These are phyloP conservation scores for Odontophorus gujanensis DNA, from an alignment of 2,113 vertebrate genomes.

Conservation along the genomic window DNA sequence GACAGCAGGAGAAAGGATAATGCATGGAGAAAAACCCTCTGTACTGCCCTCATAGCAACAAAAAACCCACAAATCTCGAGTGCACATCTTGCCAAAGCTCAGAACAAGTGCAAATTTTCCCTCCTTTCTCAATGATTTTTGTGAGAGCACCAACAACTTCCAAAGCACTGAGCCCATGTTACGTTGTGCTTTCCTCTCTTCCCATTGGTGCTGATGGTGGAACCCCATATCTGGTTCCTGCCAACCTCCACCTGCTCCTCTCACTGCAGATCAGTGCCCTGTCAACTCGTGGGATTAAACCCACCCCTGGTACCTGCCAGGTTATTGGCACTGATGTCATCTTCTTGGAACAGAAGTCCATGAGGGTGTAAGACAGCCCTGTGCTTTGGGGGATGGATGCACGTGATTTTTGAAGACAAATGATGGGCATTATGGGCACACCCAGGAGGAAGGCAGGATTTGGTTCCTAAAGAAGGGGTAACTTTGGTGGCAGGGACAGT, in stretches of 20 bases:
- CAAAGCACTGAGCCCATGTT: neutral
- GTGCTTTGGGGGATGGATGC: constrained; percentile 63
- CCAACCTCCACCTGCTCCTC: constrained; percentile 33
- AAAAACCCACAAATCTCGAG: neutral
- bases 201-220: constrained; percentile 40
- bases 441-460: neutral
- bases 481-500: neutral
- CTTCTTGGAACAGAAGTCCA: constrained; percentile 65
- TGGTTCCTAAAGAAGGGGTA: neutral
- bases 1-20: constrained; percentile 43
- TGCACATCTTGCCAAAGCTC: neutral
- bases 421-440: constrained; percentile 56
- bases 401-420: constrained; percentile 57
- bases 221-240: constrained; percentile 42
- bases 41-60: neutral
- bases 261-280: constrained; percentile 47
- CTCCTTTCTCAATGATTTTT: neutral
- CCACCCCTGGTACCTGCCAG: constrained; percentile 80
- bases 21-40: neutral
- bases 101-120: neutral
- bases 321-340: constrained; percentile 72
- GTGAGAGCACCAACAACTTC: neutral
- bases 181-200: constrained; percentile 25
- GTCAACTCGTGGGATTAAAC: constrained; percentile 75
- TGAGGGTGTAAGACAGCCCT: constrained; percentile 43